phyloP scores from a whole-genome alignment of 2,797 vertebrate species.

The Rachycentron canadum region DNA sequence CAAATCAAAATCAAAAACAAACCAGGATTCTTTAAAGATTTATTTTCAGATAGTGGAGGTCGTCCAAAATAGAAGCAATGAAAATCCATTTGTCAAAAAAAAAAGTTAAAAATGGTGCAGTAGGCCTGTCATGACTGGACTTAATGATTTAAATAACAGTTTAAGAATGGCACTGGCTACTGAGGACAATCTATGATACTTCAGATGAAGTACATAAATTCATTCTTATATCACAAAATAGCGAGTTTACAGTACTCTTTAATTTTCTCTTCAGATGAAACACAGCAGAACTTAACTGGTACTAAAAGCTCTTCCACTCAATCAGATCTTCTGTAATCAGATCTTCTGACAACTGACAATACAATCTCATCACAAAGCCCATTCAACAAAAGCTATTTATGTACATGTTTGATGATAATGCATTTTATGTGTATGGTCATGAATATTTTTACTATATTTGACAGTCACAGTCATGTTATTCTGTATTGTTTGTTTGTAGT shows the following conservation, averaged over 20 bases:
- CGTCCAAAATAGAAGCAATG: neutral
- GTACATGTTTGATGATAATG: neutral
- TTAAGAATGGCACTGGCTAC: neutral
- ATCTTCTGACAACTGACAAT: neutral
- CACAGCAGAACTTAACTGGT: neutral
- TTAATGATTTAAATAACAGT: neutral
- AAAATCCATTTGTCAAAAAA: neutral
- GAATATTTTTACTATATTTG: neutral
- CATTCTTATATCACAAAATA: neutral
- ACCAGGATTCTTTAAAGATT: neutral
- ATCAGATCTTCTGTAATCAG: slow-evolving; percentile 3
- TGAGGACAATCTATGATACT: neutral
- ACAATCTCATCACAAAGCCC: neutral
- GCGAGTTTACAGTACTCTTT: neutral
- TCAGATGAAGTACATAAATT: neutral
- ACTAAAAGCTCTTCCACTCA: neutral
- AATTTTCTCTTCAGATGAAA: slow-evolving; percentile 5
- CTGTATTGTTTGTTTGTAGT: neutral
- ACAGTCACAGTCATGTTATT: neutral
- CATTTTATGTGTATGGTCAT: neutral
- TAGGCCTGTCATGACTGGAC: neutral
- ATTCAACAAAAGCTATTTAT: slow-evolving; percentile 9
- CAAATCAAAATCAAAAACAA: neutral
- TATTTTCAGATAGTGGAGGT: neutral
- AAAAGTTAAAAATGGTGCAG: neutral